Evolutionary conservation across 2,888 invertebrate species (phyloP), one percentile per base, ranked within the genome.

Genomic region (Lochmaea capreae): DNA sequence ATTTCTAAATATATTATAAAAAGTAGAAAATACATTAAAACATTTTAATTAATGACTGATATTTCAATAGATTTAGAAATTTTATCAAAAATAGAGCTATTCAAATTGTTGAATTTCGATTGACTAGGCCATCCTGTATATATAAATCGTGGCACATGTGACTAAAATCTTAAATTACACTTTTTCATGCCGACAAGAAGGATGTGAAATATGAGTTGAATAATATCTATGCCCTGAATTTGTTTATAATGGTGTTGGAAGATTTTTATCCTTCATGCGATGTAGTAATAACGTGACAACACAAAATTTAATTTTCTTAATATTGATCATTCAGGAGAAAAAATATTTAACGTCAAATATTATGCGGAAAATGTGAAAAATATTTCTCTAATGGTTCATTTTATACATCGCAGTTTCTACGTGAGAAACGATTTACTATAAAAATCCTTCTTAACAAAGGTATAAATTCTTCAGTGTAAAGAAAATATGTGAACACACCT

Each of bases 171-270:
- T 8, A 39, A 39, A 8, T 8, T 39, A 39, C 33, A 39, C 33
- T 65, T 67, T 69, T 65, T 69, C 39, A 52, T 42, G 11, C 33
- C 10, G 33, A 61, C 52, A 71, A 65, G 52, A 61, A 71, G 71
- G 65, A 73, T 73, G 73, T 73, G 73, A 73, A 68, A 73, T 73
- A 73, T 73, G 73, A 69, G 33, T 73, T 65, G 42, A 58, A 73
- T 58, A 73, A 69, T 42, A n/a, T n/a, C n/a, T n/a, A 11, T 69
- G 73, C 65, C 73, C 73, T 73, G 69, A 73, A 73, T 73, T 69
- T 42, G 73, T 65, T 73, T 73, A 65, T 73, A 73, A 73, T 73
- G 61, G 59, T 52, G 42, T 14, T n/a, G 49, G n/a, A 69, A 66
- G 71, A 71, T 39, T 22, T 71, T 65, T 58, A 43, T 8, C 54